Conservation (phyloP, 2,888 invertebrate species). For the Portevinia maculata region DNA sequence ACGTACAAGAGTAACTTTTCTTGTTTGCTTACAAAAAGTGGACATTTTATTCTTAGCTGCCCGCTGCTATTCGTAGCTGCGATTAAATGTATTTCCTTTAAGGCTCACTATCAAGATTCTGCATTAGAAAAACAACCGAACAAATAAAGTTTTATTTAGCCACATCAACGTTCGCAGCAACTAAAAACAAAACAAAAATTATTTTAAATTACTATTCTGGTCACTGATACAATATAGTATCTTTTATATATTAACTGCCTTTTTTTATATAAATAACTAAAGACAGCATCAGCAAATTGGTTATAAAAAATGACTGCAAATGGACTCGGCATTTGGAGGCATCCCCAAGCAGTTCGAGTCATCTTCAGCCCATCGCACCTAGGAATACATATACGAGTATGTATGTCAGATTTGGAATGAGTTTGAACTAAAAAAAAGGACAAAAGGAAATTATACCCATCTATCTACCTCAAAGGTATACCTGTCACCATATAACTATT, state of each 20-base stretch:
- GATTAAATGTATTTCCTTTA: conserved; percentile 25
- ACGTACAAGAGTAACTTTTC: conserved; percentile 38
- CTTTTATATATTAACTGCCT: conserved; percentile 50
- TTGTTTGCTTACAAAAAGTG: conserved; percentile 7
- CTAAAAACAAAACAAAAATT: conserved; percentile 59
- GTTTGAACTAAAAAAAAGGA: conserved; percentile 11
- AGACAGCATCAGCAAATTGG: conserved; percentile 42
- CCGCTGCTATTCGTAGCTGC: too few species aligned
- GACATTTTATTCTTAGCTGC: too few species aligned
- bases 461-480: conserved; percentile 75
- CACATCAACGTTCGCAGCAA: conserved; percentile 35
- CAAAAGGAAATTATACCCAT: conserved; percentile 64
- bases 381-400: not conserved
- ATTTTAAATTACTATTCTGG: conserved; percentile 81
- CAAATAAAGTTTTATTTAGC: conserved; percentile 29
- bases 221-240: conserved; percentile 64
- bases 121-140: conserved; percentile 58
- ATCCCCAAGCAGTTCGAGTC: not conserved
- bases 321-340: too few species aligned
- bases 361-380: not conserved
- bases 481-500: conserved; percentile 71
- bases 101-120: conserved; percentile 62
- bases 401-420: conserved; percentile 19
- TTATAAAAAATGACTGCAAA: too few species aligned
- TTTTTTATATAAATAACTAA: conserved; percentile 42